Percentiles rank a stretch among this genome's conserved stretches.
These are phyloP conservation scores for Drosophila algonquin DNA, from an alignment of 2,888 invertebrate genomes.

Conservation along the genomic window DNA sequence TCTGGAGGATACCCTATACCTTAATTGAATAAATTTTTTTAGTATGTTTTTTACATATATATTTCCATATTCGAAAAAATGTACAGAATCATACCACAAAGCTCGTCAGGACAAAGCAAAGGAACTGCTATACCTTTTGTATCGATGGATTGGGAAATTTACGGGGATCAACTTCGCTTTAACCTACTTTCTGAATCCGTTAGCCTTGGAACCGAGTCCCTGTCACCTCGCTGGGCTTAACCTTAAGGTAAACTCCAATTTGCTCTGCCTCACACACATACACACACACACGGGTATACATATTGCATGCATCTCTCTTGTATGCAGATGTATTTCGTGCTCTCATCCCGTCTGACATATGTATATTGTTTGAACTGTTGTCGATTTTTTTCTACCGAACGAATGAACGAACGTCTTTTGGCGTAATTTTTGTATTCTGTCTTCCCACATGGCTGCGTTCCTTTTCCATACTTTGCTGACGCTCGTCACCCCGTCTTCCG, in stretches of 20 bases:
- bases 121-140: no score
- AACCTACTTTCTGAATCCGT: conserved; percentile 32
- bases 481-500: conserved; percentile 18
- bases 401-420: conserved; percentile 54
- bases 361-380: conserved; percentile 73
- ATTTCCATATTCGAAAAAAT: no score
- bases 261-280: conserved; percentile 28
- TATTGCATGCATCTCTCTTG: conserved; percentile 37
- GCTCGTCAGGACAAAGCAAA: no score
- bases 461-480: conserved; percentile 34
- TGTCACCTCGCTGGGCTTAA: conserved; percentile 26
- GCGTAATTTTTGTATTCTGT: conserved; percentile 71
- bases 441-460: conserved; percentile 49
- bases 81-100: no score
- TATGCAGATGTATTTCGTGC: conserved; percentile 33
- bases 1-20: no score
- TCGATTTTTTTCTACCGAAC: conserved; percentile 56
- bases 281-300: conserved; percentile 6
- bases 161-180: conserved; percentile 29
- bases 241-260: conserved; percentile 46
- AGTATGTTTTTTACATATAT: no score
- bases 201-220: conserved; percentile 34
- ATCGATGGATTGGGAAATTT: no score
- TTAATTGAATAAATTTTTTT: no score
- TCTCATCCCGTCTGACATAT: conserved; percentile 53